phyloP scores from a whole-genome alignment of 1,140 invertebrate species.

The Plectus sambesii region DNA sequence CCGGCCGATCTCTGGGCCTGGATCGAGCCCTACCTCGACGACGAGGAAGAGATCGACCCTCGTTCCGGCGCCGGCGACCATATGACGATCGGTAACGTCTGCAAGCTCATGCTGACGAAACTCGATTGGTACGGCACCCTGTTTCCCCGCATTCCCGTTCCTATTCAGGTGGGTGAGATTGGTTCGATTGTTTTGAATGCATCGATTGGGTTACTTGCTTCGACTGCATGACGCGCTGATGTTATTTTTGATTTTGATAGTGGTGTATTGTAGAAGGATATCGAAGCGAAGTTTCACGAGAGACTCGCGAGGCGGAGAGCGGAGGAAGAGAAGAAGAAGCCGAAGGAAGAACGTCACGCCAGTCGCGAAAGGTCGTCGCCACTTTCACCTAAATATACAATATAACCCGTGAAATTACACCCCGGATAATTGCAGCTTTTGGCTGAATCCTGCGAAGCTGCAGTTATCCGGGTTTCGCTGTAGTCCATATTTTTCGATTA shows the following conservation, averaged over 20 bases:
- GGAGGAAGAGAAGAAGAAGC: no score
- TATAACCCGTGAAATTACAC: no score
- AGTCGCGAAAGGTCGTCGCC: no score
- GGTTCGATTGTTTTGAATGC: no score
- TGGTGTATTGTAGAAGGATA: slow-evolving; percentile 31
- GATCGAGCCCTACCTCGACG: slow-evolving; percentile 81
- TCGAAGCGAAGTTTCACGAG: slow-evolving; percentile 39
- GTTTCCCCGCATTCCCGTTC: slow-evolving; percentile 97
- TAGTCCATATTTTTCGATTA: no score
- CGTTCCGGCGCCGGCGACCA: slow-evolving; percentile 87
- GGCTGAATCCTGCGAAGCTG: no score
- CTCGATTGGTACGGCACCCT: slow-evolving; percentile 95
- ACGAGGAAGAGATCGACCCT: slow-evolving; percentile 65
- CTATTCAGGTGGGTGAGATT: slow-evolving; percentile 60
- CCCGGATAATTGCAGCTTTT: no score
- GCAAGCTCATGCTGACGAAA: slow-evolving; percentile 83
- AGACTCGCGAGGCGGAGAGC: slow-evolving; percentile 19
- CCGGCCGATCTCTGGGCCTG: slow-evolving; percentile 87
- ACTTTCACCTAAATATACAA: no score
- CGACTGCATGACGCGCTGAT: no score
- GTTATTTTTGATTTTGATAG: not conserved
- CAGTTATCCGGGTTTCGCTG: no score
- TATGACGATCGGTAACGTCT: slow-evolving; percentile 84
- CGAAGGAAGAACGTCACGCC: no score
- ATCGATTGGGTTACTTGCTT: no score